Evolutionary conservation across 2,113 vertebrate genomes (phyloP), one percentile per base, ranked within the genome.

Genomic region (Calcarius ornatus): DNA sequence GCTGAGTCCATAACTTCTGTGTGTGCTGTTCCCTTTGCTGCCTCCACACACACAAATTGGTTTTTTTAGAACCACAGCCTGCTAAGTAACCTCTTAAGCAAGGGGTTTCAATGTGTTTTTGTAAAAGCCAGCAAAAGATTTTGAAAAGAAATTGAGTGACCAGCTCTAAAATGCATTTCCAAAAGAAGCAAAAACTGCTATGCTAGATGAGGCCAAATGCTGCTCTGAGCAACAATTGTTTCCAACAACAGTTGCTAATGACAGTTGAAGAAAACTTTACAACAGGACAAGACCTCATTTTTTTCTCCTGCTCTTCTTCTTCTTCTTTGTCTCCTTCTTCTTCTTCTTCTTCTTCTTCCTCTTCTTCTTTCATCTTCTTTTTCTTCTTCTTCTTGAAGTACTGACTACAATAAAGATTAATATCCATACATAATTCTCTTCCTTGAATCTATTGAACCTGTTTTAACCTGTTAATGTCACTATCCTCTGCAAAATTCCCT

Each of bases 1-100:
- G 88, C 88, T 92, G 72, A 82, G 90, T 45, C 73, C 53, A 21
- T 89, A 94, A 85, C 38, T 93, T 93, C 43, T 57, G 25, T n/a
- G 20, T 81, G 33, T 23, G 10, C 25, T 93, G 25, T 57, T 94
- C 37, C 28, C 28, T 82, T 47, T 80, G 18, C 78, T 88, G 84
- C n/a, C 48, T 92, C 28, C 48, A 71, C 37, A 72, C 35, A 75
- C 11, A 68, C 4, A 76, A 77, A 65, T 3, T 20, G 43, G 19
- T 75, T 78, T 80, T 54, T 83, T 87, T 27, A 68, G 47, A 89
- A 87, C 40, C 37, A 81, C 42, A 50, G 59, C 37, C 24, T 42
- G 19, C 14, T 75, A 45, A 84, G 40, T 54, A 84, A 47, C 48
- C 15, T 22, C 22, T 37, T 50, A 64, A 81, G 61, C 8, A 89